Base-by-base conservation (phyloP, 2,888 invertebrate genomes). In the Epistrophe eligans region DNA sequence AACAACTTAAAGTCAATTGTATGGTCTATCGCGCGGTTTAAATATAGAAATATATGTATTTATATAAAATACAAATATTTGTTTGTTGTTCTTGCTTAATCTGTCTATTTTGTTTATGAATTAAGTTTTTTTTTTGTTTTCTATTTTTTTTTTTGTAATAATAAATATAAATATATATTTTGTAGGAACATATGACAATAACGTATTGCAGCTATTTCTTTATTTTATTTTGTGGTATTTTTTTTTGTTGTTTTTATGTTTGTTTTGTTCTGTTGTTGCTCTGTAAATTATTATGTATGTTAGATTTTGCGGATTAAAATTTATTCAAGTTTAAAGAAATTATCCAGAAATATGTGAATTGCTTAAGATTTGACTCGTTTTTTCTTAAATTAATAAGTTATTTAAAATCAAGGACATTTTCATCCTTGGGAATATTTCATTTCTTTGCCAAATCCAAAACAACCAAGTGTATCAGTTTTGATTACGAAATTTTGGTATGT, bases 131-230 rank as follows among this genome's bases (percentile, higher is more conserved):
- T 89, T 89, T 88, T 88, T 87, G 81, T 88, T 88, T 85, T 73
- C 77, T 67, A 77, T 80, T 74, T 73, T 84, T 73, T 84, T 89
- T 88, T 89, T 89, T 88, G 79, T 88, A 88, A 88, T 87, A 87
- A 84, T 89, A 89, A 89, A 80, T 84, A 88, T 89, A 88, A 90
- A 90, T 91, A 90, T 91, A 90, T 91, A 91, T 91, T 91, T 92
- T 91, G 91, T 92, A 92, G 92, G 92, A 92, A 92, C 92, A 92
- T 92, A 93, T 92, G 92, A 92, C 92, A 92, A 92, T 91, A 92
- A 92, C 92, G 92, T 93, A 92, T 92, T 92, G 92, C 93, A 92
- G 92, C 92, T 93, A 92, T 92, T 91, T 90, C 88, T 88, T 89
- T 89, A 87, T 79, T 89, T 89, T 89, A 60, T 88, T 89, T 88